These are phyloP conservation scores for Plagodis dolabraria DNA, from an alignment of 2,888 invertebrate genomes.

Conservation along the genomic window DNA sequence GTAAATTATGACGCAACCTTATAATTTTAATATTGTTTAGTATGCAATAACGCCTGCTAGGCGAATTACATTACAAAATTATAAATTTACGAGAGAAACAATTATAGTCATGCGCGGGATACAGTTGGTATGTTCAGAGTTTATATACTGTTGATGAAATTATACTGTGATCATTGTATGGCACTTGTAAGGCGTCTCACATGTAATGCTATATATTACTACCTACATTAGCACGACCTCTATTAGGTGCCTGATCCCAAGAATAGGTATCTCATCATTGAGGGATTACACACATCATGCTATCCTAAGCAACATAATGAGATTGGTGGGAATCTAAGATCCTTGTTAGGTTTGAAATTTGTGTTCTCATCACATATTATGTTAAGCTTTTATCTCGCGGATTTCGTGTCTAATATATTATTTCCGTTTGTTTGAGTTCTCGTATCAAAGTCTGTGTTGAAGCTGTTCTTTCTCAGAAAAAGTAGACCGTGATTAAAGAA, in stretches of 20 bases:
- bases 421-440: too few relatives aligned
- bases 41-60: too few relatives aligned
- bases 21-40: too few relatives aligned
- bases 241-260: conserved; percentile 33
- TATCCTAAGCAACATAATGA: conserved; percentile 37
- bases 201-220: conserved; percentile 32
- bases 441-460: too few relatives aligned
- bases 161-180: conserved; percentile 4
- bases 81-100: too few relatives aligned
- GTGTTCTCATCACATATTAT: conserved; percentile 6
- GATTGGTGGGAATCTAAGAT: conserved; percentile 28
- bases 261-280: conserved; percentile 36
- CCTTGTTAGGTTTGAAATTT: conserved; percentile 21
- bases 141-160: not conserved
- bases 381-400: conserved; percentile 13
- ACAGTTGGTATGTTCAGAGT: not conserved
- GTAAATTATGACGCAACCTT: too few relatives aligned
- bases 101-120: too few relatives aligned
- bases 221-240: conserved; percentile 33
- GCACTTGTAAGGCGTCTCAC: conserved; percentile 29
- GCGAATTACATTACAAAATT: too few relatives aligned
- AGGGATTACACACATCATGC: conserved; percentile 35
- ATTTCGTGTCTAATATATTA: too few relatives aligned
- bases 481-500: too few relatives aligned
- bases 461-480: too few relatives aligned